Conservation (phyloP, 1,140 invertebrate genomes). For the Meloidogyne floridensis region DNA sequence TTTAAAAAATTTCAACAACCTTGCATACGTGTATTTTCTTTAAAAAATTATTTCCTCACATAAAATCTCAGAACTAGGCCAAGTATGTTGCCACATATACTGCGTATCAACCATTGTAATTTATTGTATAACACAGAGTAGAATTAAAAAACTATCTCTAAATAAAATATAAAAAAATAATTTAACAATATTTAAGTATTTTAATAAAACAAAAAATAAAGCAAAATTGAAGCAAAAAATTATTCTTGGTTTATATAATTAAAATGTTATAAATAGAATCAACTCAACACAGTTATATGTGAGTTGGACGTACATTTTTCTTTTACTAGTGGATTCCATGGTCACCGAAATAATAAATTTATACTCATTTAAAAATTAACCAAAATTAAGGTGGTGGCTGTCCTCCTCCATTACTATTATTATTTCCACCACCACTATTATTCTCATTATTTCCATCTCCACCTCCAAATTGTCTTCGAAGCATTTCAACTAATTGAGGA, state of each 20-base stretch:
- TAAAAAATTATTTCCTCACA: constrained; percentile 24
- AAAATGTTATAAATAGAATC: too few species aligned
- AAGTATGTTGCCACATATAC: constrained; percentile 39
- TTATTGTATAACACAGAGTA: too few species aligned
- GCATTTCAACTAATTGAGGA: constrained; percentile 48
- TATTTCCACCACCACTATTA: neutral
- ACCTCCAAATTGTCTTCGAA: constrained; percentile 44
- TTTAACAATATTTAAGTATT: too few species aligned
- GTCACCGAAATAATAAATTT: too few species aligned
- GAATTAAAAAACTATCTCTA: too few species aligned
- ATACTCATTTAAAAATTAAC: neutral
- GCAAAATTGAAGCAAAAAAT: too few species aligned
- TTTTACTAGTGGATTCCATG: too few species aligned
- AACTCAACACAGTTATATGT: too few species aligned
- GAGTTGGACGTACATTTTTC: too few species aligned
- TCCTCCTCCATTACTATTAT: neutral
- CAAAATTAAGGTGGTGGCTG: constrained; percentile 11
- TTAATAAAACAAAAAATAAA: neutral
- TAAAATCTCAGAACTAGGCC: constrained; percentile 36
- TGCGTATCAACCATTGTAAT: constrained; percentile 16
- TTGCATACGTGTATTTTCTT: neutral
- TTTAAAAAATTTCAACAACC: neutral
- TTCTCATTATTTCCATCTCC: constrained; percentile 15
- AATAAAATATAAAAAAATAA: too few species aligned
- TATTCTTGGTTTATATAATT: too few species aligned